These are phyloP conservation scores for Verasper variegatus DNA, from an alignment of 2,113 vertebrate genomes.

Conservation along the genomic window DNA sequence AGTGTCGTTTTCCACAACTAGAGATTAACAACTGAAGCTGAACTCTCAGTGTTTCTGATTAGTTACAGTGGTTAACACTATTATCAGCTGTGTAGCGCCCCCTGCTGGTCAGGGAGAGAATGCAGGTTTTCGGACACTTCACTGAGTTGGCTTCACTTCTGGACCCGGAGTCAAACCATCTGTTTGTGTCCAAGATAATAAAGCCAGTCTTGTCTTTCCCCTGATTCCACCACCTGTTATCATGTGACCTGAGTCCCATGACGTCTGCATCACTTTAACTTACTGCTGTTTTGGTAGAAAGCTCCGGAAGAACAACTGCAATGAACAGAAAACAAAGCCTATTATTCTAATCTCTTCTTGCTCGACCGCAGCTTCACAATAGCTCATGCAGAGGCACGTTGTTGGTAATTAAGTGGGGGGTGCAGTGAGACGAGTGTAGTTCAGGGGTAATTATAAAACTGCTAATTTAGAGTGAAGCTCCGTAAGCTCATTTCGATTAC, in stretches of 20 bases:
- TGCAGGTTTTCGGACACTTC: too few relatives aligned
- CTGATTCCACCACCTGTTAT: neutral
- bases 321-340: constrained; percentile 22
- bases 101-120: too few relatives aligned
- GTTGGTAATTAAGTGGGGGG: constrained; percentile 80
- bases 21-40: too few relatives aligned
- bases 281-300: neutral
- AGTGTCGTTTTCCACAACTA: too few relatives aligned
- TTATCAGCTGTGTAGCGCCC: neutral
- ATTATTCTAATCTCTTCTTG: constrained; percentile 56
- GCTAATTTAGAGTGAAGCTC: constrained; percentile 78
- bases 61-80: too few relatives aligned
- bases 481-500: constrained; percentile 74
- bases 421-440: constrained; percentile 70
- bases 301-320: neutral
- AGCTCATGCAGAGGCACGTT: constrained; percentile 79
- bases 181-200: too few relatives aligned
- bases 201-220: neutral
- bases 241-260: neutral
- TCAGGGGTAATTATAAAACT: constrained; percentile 83
- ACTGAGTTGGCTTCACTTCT: too few relatives aligned
- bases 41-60: too few relatives aligned
- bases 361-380: constrained; percentile 78
- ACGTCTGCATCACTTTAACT: neutral
- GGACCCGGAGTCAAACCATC: too few relatives aligned